Percentiles rank a stretch among this genome's conserved stretches.
Evolutionary conservation across 2,113 vertebrate species (phyloP).

Genomic region (Condylura cristata): DNA sequence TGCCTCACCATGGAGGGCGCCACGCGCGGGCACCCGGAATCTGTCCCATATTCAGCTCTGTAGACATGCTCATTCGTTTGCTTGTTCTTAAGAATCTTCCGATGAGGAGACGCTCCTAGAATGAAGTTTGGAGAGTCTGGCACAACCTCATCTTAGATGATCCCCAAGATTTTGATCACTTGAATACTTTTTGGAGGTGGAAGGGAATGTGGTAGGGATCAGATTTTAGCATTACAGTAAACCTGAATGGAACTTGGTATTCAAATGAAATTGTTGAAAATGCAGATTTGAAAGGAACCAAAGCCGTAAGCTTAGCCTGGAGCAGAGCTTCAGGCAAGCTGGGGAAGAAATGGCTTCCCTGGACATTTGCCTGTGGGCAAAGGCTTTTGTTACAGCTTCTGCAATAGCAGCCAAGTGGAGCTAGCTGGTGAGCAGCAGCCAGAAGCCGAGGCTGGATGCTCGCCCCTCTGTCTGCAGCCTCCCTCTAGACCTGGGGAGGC

Average conservation of each 20-base stretch:
- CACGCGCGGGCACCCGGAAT: too few relatives aligned
- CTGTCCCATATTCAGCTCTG: too few relatives aligned
- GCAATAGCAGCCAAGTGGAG: neutral
- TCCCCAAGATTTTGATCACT: neutral
- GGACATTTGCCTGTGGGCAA: conserved; percentile 72
- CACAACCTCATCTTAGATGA: neutral
- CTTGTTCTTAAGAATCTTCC: neutral
- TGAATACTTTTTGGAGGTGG: neutral
- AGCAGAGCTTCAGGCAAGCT: conserved; percentile 43
- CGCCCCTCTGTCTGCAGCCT: neutral
- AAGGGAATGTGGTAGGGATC: neutral
- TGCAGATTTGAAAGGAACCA: conserved; percentile 57
- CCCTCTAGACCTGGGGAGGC: neutral
- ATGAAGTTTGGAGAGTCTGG: neutral
- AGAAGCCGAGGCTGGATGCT: neutral
- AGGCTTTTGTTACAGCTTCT: conserved; percentile 19
- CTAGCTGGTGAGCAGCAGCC: neutral
- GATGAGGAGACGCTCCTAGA: neutral
- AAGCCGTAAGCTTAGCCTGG: conserved; percentile 56
- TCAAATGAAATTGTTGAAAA: conserved; percentile 61
- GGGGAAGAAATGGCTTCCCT: neutral
- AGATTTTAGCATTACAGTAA: neutral
- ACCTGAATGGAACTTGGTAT: conserved; percentile 45
- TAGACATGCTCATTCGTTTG: neutral
- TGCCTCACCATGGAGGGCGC: too few relatives aligned